These are phyloP conservation scores for Pseudorhiza aurosa DNA, from an alignment of 30 jellyfish, hydroid and myxozoan genomes.

Conservation along the genomic window DNA sequence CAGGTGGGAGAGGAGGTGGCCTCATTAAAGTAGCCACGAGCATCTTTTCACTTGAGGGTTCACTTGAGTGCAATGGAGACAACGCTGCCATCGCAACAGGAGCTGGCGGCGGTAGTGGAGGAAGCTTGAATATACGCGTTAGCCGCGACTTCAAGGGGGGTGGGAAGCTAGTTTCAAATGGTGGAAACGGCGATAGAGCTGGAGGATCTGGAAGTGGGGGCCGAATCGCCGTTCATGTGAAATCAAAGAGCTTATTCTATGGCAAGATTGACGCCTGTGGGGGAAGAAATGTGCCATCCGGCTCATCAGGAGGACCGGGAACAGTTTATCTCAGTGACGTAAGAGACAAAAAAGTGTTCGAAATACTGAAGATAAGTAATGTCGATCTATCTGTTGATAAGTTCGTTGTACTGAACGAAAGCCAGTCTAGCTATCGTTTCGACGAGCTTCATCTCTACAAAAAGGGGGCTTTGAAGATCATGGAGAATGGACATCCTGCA, in stretches of 20 bases:
- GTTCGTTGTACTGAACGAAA: slow-evolving; percentile 40
- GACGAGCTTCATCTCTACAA: slow-evolving; percentile 55
- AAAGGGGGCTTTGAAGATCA: slow-evolving; percentile 41
- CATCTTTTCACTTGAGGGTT: slow-evolving; percentile 34
- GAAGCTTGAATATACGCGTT: slow-evolving; percentile 28
- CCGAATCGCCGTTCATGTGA: slow-evolving; percentile 45
- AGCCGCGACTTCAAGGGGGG: slow-evolving; percentile 48
- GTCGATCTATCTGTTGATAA: slow-evolving; percentile 15
- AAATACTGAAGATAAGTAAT: slow-evolving; percentile 25
- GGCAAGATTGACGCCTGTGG: slow-evolving; percentile 53
- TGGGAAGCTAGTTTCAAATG: slow-evolving; percentile 46
- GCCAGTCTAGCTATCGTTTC: slow-evolving; percentile 16
- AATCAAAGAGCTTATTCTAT: slow-evolving; percentile 22
- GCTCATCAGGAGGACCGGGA: slow-evolving; percentile 67
- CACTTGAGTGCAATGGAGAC: slow-evolving; percentile 57
- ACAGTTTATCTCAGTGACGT: slow-evolving; percentile 40
- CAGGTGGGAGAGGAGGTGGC: slow-evolving; percentile 74
- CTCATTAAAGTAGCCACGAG: slow-evolving; percentile 17
- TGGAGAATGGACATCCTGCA: not conserved
- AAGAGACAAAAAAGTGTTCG: slow-evolving; percentile 51
- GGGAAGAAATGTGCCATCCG: not conserved
- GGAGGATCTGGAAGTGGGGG: slow-evolving; percentile 75
- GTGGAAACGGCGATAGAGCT: slow-evolving; percentile 65
- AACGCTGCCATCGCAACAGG: slow-evolving; percentile 2
- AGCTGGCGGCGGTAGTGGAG: slow-evolving; percentile 79